A percentile compares a stretch with the other conserved stretches of the same genome.
Evolutionary conservation across 1,140 invertebrate genomes (phyloP).

Genomic region (Hypsibius dujardini): DNA sequence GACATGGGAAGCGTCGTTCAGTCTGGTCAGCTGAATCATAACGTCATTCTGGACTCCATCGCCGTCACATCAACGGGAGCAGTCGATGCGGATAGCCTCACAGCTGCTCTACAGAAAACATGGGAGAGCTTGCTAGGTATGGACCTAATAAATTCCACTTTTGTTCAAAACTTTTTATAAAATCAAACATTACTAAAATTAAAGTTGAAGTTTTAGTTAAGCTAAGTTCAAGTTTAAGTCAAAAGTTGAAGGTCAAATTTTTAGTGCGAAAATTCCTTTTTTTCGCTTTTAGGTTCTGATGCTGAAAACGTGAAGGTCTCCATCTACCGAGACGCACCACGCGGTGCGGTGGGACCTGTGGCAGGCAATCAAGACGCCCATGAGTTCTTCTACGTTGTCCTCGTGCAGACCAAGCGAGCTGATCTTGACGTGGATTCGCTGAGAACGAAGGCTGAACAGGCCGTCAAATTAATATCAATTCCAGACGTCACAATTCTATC

Average conservation of each 20-base stretch:
- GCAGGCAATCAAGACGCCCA: neutral
- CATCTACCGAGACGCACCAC: constrained; percentile 11
- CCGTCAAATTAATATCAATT: too few species aligned
- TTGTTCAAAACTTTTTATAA: neutral
- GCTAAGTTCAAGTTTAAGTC: neutral
- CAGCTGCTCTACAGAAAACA: neutral
- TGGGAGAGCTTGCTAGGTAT: neutral
- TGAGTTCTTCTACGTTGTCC: neutral
- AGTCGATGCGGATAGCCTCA: neutral
- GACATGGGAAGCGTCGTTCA: neutral
- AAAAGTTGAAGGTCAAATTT: neutral
- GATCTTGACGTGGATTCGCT: constrained; percentile 4
- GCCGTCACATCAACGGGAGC: neutral
- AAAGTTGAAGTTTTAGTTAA: neutral
- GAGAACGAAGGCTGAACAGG: too few species aligned
- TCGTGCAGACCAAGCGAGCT: neutral
- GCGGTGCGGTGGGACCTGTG: neutral
- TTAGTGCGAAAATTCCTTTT: neutral
- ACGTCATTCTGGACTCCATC: constrained; percentile 3
- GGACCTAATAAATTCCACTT: neutral
- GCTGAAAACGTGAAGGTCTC: neutral
- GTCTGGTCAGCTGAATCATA: neutral
- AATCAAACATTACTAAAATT: neutral
- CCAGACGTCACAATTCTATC: too few species aligned
- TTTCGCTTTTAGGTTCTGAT: neutral